Conservation (phyloP, 2,113 vertebrate genomes). For the Anolis carolinensis region DNA sequence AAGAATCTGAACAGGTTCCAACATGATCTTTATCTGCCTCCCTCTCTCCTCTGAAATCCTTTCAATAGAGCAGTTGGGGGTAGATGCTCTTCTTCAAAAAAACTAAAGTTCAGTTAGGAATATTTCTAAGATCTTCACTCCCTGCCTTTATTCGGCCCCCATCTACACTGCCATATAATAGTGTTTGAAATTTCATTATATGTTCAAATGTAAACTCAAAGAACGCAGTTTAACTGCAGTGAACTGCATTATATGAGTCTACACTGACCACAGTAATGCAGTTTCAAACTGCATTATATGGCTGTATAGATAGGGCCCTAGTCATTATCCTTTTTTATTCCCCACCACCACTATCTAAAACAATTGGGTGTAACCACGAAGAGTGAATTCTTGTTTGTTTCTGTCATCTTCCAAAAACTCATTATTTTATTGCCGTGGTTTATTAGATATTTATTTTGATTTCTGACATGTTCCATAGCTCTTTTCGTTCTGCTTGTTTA, state of each 20-base stretch:
- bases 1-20: not conserved
- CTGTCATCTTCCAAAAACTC: slow-evolving; percentile 30
- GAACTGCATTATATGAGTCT: too few relatives aligned
- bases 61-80: not conserved
- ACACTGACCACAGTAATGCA: too few relatives aligned
- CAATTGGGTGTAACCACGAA: not conserved
- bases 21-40: not conserved
- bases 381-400: not conserved
- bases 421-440: not conserved
- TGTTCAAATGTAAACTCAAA: too few relatives aligned
- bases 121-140: not conserved
- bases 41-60: not conserved
- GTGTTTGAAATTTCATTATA: too few relatives aligned
- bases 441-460: slow-evolving; percentile 7
- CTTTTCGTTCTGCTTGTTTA: slow-evolving; percentile 9
- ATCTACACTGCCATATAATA: too few relatives aligned
- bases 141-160: not conserved
- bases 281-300: too few relatives aligned
- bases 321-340: not conserved
- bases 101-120: not conserved
- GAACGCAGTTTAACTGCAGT: too few relatives aligned
- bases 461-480: not conserved
- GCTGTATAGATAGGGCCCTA: not conserved
- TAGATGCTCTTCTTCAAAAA: not conserved
- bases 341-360: not conserved